Percentiles rank a stretch among this genome's conserved stretches.
Conservation (phyloP, 2,113 vertebrate genomes). For the Paedocypris sp. region DNA sequence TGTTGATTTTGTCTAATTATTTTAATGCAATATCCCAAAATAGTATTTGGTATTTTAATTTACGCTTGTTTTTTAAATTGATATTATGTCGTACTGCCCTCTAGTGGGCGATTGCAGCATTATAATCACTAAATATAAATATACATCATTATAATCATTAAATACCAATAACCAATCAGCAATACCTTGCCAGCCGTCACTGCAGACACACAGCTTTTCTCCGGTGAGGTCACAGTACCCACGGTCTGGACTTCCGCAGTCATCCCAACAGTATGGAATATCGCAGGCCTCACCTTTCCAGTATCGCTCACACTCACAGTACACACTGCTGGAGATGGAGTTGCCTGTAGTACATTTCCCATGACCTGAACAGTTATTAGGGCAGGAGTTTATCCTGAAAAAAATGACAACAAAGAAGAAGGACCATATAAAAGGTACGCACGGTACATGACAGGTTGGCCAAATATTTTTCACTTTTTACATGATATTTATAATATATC, state of each 20-base stretch:
- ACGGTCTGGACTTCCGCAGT: constrained; percentile 91
- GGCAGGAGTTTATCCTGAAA: constrained; percentile 90
- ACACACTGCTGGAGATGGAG: constrained; percentile 77
- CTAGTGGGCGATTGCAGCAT: too few relatives aligned
- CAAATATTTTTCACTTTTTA: too few relatives aligned
- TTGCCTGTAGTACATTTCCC: constrained; percentile 86
- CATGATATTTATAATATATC: too few relatives aligned
- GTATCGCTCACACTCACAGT: constrained; percentile 95
- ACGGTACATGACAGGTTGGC: too few relatives aligned
- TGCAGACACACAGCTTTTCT: constrained; percentile 94
- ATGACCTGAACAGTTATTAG: constrained; percentile 94
- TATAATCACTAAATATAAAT: too few relatives aligned
- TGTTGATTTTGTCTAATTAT: too few relatives aligned
- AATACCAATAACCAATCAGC: too few relatives aligned
- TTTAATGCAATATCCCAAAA: too few relatives aligned
- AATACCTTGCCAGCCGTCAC: constrained; percentile 98
- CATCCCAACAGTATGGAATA: constrained; percentile 91
- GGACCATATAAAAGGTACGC: background rate
- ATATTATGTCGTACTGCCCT: too few relatives aligned
- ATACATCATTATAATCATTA: too few relatives aligned
- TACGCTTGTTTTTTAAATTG: too few relatives aligned
- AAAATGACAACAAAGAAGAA: background rate
- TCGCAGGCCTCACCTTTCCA: constrained; percentile 98
- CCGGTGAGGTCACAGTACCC: constrained; percentile 95
- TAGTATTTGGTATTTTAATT: too few relatives aligned